phyloP scores from a whole-genome alignment of 2,888 invertebrate species.

The Creontiades dilutus region DNA sequence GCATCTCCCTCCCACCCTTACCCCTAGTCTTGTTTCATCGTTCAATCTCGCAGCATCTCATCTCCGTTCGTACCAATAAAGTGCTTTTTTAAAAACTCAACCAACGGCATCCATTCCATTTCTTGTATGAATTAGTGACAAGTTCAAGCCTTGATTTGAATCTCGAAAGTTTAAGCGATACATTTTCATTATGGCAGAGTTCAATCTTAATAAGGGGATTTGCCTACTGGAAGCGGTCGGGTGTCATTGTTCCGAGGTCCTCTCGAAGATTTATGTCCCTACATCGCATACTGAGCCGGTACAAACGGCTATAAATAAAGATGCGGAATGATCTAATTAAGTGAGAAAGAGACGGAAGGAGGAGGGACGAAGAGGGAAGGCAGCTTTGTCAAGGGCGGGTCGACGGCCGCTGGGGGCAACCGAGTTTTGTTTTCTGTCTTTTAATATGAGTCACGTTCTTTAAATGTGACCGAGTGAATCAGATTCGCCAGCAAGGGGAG shows the following conservation, averaged over 20 bases:
- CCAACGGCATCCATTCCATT: too few relatives aligned
- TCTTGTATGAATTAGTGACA: too few relatives aligned
- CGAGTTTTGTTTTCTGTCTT: slow-evolving; percentile 34
- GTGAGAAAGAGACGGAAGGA: not conserved
- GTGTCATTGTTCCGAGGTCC: slow-evolving; percentile 18
- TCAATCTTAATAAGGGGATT: slow-evolving; percentile 11
- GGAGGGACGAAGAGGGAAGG: slow-evolving; percentile 8
- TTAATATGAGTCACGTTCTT: slow-evolving; percentile 40
- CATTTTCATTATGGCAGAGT: not conserved
- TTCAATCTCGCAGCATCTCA: too few relatives aligned
- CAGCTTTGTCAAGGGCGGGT: slow-evolving; percentile 35
- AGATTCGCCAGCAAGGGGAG: slow-evolving; percentile 34
- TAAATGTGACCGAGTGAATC: slow-evolving; percentile 42
- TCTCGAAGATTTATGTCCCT: slow-evolving; percentile 23
- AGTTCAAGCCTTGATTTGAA: too few relatives aligned
- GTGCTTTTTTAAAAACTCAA: too few relatives aligned
- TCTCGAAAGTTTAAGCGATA: too few relatives aligned
- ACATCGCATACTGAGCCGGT: slow-evolving; percentile 32
- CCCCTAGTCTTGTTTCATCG: too few relatives aligned
- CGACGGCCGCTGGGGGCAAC: slow-evolving; percentile 20
- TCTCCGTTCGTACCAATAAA: too few relatives aligned
- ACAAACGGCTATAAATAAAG: slow-evolving; percentile 40
- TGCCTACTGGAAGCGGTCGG: not conserved
- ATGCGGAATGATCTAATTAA: slow-evolving; percentile 39
- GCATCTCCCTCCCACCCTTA: too few relatives aligned